phyloP scores from a whole-genome alignment of 2,888 invertebrate genomes.

The Leptogaster cylindrica region DNA sequence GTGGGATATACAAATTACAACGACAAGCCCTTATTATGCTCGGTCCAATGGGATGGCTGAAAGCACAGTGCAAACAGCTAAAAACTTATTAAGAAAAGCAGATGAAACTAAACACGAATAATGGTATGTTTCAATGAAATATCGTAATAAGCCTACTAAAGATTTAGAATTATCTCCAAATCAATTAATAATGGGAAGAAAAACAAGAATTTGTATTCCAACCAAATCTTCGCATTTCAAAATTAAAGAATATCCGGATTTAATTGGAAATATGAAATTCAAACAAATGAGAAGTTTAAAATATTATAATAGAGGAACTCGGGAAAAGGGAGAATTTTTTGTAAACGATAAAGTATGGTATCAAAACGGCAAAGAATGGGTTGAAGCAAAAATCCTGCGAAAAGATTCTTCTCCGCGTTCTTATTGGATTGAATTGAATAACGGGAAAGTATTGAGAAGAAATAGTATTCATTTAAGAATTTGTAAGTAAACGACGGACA shows the following conservation, averaged over 20 bases:
- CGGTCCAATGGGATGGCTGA: constrained; percentile 51
- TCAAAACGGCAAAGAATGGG: background rate
- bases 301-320: too few relatives aligned
- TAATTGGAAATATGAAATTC: background rate
- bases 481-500: too few relatives aligned
- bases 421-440: too few relatives aligned
- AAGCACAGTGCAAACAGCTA: constrained; percentile 35
- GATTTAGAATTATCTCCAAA: background rate
- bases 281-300: background rate
- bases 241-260: background rate
- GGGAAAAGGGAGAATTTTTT: background rate
- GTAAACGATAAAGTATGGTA: background rate
- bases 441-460: background rate
- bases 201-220: background rate
- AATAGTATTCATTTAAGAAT: background rate
- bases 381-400: background rate
- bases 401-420: background rate
- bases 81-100: background rate
- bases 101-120: background rate
- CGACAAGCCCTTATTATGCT: constrained; percentile 47
- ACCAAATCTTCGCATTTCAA: background rate
- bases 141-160: background rate
- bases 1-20: constrained; percentile 47
- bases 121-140: background rate
- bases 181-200: too few relatives aligned